phyloP scores from a whole-genome alignment of 2,113 vertebrate species.

The Poicephalus gulielmi region DNA sequence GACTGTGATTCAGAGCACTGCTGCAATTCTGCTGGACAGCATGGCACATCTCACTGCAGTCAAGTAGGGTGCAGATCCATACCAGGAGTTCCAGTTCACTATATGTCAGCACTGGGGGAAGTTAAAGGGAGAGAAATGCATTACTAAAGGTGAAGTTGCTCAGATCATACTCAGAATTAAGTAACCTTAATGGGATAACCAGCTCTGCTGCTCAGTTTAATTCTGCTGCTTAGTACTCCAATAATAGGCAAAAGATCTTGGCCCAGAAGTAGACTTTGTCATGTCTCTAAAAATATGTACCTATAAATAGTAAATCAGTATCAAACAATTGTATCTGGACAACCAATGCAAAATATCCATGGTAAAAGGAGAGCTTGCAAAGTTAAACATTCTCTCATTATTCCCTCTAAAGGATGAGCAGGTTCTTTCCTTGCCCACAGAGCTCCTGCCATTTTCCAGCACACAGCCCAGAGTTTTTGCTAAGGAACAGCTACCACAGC shows the following conservation, averaged over 20 bases:
- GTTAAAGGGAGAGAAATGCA: background rate
- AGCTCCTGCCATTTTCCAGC: constrained; percentile 2
- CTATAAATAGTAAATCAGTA: background rate
- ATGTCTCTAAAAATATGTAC: background rate
- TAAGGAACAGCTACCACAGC: background rate
- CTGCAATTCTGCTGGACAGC: background rate
- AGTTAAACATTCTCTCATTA: background rate
- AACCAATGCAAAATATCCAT: background rate
- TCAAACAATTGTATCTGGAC: background rate
- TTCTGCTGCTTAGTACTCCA: background rate
- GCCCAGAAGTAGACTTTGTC: background rate
- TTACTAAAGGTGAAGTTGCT: background rate
- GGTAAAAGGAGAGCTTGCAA: background rate
- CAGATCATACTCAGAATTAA: background rate
- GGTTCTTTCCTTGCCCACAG: background rate
- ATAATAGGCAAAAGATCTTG: background rate
- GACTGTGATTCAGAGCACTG: background rate
- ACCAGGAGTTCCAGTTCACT: background rate
- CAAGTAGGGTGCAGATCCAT: background rate
- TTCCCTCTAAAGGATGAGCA: background rate
- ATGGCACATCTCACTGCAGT: background rate
- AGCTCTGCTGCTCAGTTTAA: fast-evolving
- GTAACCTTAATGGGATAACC: background rate
- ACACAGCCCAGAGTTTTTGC: background rate
- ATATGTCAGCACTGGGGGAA: background rate